These are phyloP conservation scores for Strix uralensis DNA, from an alignment of 2,113 vertebrate species.

Conservation along the genomic window DNA sequence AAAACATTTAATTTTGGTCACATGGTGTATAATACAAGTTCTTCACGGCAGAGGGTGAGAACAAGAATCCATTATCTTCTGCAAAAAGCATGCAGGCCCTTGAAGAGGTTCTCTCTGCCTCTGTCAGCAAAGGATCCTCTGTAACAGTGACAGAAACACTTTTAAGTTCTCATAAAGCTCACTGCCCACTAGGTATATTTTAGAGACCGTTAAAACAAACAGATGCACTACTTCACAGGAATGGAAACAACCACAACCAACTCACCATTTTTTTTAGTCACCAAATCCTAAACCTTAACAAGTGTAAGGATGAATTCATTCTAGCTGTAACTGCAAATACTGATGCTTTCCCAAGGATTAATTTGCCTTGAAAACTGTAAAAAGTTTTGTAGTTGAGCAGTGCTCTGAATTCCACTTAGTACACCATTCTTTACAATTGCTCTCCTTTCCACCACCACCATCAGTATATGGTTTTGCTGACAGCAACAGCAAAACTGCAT, in stretches of 20 bases:
- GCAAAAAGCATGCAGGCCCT: neutral
- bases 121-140: neutral
- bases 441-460: neutral
- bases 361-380: neutral
- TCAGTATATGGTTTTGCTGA: neutral
- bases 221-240: neutral
- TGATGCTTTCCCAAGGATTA: neutral
- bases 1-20: neutral
- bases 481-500: neutral
- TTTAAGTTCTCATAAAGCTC: neutral
- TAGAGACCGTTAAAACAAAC: neutral
- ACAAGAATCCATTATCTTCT: neutral
- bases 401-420: neutral
- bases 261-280: neutral
- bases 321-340: fast-evolving
- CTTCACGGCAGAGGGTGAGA: neutral
- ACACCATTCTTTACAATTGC: neutral
- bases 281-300: neutral
- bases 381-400: neutral
- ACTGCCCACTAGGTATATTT: neutral
- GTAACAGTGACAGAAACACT: neutral
- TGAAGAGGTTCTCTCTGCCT: neutral
- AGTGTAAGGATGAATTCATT: neutral
- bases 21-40: neutral
- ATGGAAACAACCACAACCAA: neutral